phyloP scores from a whole-genome alignment of 2,888 invertebrate species.

The Drosophila putrida region DNA sequence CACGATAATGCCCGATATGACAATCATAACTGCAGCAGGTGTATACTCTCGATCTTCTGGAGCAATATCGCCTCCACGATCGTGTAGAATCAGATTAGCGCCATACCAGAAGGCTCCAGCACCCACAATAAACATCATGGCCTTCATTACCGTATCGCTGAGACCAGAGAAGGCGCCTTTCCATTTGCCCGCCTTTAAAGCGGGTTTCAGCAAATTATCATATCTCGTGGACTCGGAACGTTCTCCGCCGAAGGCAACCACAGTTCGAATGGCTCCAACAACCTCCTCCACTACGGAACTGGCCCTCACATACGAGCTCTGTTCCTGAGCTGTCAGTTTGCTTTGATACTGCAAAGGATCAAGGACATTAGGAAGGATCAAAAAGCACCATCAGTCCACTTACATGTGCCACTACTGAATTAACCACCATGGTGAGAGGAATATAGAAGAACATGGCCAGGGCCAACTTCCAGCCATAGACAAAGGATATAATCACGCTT shows the following conservation, averaged over 20 bases:
- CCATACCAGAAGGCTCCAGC: slow-evolving; percentile 93
- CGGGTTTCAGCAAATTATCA: slow-evolving; percentile 86
- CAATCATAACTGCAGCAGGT: slow-evolving; percentile 90
- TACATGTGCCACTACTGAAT: slow-evolving; percentile 90
- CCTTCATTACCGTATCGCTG: slow-evolving; percentile 90
- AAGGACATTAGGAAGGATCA: neutral
- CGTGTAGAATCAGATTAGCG: slow-evolving; percentile 89
- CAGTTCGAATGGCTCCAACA: slow-evolving; percentile 90
- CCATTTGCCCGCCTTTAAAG: slow-evolving; percentile 87
- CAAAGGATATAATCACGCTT: slow-evolving; percentile 88
- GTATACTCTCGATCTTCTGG: slow-evolving; percentile 88
- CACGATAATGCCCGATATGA: slow-evolving; percentile 90
- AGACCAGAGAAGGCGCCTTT: slow-evolving; percentile 89
- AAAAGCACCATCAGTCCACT: slow-evolving; percentile 12
- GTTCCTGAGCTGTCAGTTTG: slow-evolving; percentile 88
- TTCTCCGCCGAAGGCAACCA: slow-evolving; percentile 92
- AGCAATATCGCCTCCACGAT: slow-evolving; percentile 85
- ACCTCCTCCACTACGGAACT: slow-evolving; percentile 92
- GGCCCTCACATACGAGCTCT: slow-evolving; percentile 90
- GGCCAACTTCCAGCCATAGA: slow-evolving; percentile 94
- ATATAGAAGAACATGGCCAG: slow-evolving; percentile 91
- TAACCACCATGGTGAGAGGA: slow-evolving; percentile 90
- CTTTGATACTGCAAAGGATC: slow-evolving; percentile 87
- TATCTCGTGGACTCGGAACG: slow-evolving; percentile 89
- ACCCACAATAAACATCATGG: slow-evolving; percentile 90